Evolutionary conservation across 1,140 invertebrate species (phyloP).

Genomic region (Trichonephila clavata): DNA sequence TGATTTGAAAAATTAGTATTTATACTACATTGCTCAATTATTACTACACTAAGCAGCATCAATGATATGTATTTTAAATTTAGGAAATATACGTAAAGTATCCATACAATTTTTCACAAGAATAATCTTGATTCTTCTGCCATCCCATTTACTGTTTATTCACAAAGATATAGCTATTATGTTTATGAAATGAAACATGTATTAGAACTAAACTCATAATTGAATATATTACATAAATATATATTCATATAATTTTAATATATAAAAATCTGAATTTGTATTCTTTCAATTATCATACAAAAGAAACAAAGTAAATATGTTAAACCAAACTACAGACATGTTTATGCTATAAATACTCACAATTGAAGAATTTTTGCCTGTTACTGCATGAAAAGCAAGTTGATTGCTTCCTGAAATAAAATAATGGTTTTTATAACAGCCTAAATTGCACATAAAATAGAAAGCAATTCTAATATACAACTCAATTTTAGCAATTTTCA

Average conservation of each 20-base stretch:
- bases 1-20: no score
- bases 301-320: background rate
- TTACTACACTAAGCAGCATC: no score
- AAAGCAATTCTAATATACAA: background rate
- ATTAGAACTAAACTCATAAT: background rate
- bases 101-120: no score
- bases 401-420: constrained; percentile 25
- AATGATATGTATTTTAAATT: no score
- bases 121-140: no score
- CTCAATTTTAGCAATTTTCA: background rate
- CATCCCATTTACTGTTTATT: no score
- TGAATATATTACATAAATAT: background rate
- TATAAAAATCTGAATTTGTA: background rate
- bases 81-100: no score
- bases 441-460: background rate
- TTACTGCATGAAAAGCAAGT: constrained; percentile 28
- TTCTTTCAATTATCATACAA: background rate
- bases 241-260: background rate
- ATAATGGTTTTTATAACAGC: background rate
- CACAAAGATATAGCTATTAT: background rate
- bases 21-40: no score
- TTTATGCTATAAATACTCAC: constrained; percentile 2
- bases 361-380: background rate
- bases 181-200: background rate
- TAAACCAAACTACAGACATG: background rate